Evolutionary conservation across 2,113 vertebrate genomes (phyloP), one percentile per base, ranked within the genome.

Genomic region (Microtus pennsylvanicus): DNA sequence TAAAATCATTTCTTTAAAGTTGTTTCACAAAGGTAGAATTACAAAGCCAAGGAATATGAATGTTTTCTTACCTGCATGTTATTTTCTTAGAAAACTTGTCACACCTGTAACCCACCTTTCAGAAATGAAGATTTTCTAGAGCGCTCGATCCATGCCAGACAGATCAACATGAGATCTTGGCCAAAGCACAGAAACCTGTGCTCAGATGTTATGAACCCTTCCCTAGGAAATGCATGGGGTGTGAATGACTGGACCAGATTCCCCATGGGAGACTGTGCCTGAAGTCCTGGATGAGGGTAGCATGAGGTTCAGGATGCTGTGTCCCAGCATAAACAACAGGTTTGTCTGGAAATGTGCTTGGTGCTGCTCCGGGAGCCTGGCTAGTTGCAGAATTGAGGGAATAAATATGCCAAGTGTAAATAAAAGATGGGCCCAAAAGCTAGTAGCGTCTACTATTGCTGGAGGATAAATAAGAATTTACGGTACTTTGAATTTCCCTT

Each of bases 41-140:
- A 69, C 35, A 69, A 78, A 47, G 16, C 77, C 22, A 90, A 90
- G 38, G 38, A 35, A 67, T 82, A 67, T 28, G 24, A 93, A 52
- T 89, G 91, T 75, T 97, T 97, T 90, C 38, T 87, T 74, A 83
- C 38, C 75, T 77, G 21, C 86, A 50, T 91, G 89, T 87, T 69
- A 87, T 35, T 81, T 72, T 74, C 42, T 87, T 86, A 72, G 55
- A 35, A 91, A 76, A 81, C 52, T 74, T 45, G 13, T 87, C 77
- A 4, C 12, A 26, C 24, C 26, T 83, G 13, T 30, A 42, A 83
- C 81, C 10, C 8, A n/a, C 3, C 55, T 58, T 58, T 22, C 8
- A 17, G 81, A 83, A 83, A 83, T 63, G n/a, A 82, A 61, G 21
- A 38, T 82, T 61, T 61, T 83, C 22, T 63, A 82, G 38, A 28